Base-by-base conservation (phyloP, 2,113 vertebrate genomes). In the Dipodomys ordii region DNA sequence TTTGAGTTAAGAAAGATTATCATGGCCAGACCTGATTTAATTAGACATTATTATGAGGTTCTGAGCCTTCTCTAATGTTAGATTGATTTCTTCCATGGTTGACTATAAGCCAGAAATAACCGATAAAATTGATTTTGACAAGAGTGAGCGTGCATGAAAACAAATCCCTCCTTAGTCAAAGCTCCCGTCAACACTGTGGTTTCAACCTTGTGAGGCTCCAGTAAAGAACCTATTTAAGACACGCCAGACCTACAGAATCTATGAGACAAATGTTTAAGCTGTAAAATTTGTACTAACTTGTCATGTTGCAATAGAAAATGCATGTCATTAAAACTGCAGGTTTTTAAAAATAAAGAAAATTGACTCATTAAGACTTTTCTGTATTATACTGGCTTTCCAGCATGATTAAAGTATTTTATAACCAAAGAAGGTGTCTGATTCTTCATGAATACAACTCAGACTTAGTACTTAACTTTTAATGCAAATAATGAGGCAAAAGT, bases 401-500 rank as follows among this genome's bases (percentile, higher is more conserved):
- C 49, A 35, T 85, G 2, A 11, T 64, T 72, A 62, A 92, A 72
- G 74, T 84, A 87, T 22, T 13, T 81, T 13, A 5, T 12, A 44
- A 20, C 35, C 30, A 71, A 65, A 87, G 62, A 25, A 25, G 28
- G 27, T 80, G 11, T 87, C 20, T 84, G 89, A 83, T 87, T 89
- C 67, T 78, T 71, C 49, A 76, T 60, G 25, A 87, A 18, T 71
- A 64, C 49, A 64, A 91, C 46, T 46, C 57, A 25, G 44, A 39
- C 22, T 87, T 13, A 57, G n/a, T 82, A 62, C 46, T 57, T 73
- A 46, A 88, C 19, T 88, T 82, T 39, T 96, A 90, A 84, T 77
- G 44, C 74, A 27, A 39, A 62, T 69, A 92, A 86, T 73, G 86
- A 95, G 79, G 64, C 73, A 91, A 82, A 95, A 83, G 81, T 87